phyloP scores from a whole-genome alignment of 2,888 invertebrate genomes.

The Abrostola triplasia region DNA sequence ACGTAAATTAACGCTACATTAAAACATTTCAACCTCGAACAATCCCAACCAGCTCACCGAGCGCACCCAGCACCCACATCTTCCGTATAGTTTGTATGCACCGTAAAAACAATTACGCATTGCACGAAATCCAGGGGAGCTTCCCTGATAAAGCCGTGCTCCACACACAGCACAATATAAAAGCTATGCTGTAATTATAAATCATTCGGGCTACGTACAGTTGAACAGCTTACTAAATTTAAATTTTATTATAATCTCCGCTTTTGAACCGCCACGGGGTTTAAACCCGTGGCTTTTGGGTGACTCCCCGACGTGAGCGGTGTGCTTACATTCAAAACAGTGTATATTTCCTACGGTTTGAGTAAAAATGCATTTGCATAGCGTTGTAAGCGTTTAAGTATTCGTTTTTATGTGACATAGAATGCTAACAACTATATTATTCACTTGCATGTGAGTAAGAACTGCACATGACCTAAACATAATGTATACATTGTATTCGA shows the following conservation, averaged over 20 bases:
- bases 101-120: slow-evolving; percentile 44
- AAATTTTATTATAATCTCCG: slow-evolving; percentile 71
- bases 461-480: no score
- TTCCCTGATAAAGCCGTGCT: slow-evolving; percentile 29
- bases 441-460: no score
- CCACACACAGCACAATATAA: slow-evolving; percentile 48
- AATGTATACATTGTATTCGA: no score
- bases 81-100: slow-evolving; percentile 29
- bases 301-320: slow-evolving; percentile 51
- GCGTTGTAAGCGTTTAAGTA: slow-evolving; percentile 22
- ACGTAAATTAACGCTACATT: slow-evolving; percentile 31
- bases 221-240: slow-evolving; percentile 71
- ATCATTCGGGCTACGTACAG: slow-evolving; percentile 66
- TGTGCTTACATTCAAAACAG: slow-evolving; percentile 44
- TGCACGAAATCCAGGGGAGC: slow-evolving; percentile 43
- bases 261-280: slow-evolving; percentile 56
- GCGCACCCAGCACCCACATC: slow-evolving; percentile 15
- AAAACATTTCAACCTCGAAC: slow-evolving; percentile 12
- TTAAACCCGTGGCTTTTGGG: slow-evolving; percentile 61
- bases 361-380: slow-evolving; percentile 50
- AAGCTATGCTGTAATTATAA: slow-evolving; percentile 65
- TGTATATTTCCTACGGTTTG: slow-evolving; percentile 30
- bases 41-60: slow-evolving; percentile 29
- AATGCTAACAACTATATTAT: slow-evolving; percentile 1
- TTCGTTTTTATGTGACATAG: slow-evolving; percentile 13